Evolutionary conservation across 2,888 invertebrate genomes (phyloP).

Genomic region (Acleris literana): DNA sequence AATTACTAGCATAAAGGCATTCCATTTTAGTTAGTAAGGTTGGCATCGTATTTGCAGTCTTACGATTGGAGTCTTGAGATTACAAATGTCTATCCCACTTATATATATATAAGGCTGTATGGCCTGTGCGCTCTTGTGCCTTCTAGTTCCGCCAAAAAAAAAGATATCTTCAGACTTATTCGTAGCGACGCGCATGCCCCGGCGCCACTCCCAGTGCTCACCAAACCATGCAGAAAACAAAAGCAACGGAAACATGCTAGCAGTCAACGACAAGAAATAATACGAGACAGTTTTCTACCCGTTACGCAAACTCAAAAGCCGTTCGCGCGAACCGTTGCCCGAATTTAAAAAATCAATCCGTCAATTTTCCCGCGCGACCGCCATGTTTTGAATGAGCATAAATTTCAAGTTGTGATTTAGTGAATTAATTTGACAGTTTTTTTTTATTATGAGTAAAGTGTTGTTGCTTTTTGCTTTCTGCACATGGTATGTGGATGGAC

Average conservation of each 20-base stretch:
- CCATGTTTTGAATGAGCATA: constrained; percentile 3
- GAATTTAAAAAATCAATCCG: constrained; percentile 22
- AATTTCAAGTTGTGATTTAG: constrained; percentile 17
- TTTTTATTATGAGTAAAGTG: constrained; percentile 58
- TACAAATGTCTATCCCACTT: too few relatives aligned
- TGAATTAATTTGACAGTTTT: constrained; percentile 22
- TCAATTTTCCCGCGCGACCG: constrained; percentile 22
- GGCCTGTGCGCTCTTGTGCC: too few relatives aligned
- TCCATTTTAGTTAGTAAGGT: too few relatives aligned
- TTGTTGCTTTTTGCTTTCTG: constrained; percentile 68
- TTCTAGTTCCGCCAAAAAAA: too few relatives aligned
- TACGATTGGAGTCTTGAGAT: too few relatives aligned
- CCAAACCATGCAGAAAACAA: constrained; percentile 78
- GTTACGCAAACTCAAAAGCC: constrained; percentile 24
- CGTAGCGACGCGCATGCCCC: constrained; percentile 50
- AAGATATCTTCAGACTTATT: constrained; percentile 47
- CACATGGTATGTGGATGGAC: constrained; percentile 64
- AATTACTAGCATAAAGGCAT: too few relatives aligned
- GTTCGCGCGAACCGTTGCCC: constrained; percentile 9
- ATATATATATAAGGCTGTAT: too few relatives aligned
- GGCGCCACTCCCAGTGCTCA: constrained; percentile 70
- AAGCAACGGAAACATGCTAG: constrained; percentile 74
- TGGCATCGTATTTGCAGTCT: too few relatives aligned
- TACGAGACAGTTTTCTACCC: constrained; percentile 66
- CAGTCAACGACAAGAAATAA: constrained; percentile 78